Percentiles rank a stretch among this genome's conserved stretches.
phyloP scores from a whole-genome alignment of 2,888 invertebrate species.

The Thera britannica region DNA sequence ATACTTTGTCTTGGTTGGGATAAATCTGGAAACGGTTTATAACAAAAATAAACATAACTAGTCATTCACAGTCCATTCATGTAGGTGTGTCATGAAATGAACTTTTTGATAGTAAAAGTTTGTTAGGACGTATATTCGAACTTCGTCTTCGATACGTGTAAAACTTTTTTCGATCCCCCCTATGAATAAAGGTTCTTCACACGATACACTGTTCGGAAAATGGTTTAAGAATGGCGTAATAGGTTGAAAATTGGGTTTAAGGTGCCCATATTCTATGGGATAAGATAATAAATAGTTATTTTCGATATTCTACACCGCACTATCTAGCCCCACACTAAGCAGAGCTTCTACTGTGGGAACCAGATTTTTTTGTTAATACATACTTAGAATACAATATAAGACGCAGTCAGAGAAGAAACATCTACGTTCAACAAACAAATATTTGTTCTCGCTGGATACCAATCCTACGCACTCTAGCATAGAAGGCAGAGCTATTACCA shows the following conservation, averaged over 20 bases:
- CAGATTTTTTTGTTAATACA: too few relatives aligned
- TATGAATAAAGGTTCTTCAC: slow-evolving; percentile 23
- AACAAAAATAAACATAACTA: slow-evolving; percentile 54
- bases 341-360: too few relatives aligned
- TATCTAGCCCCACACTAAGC: too few relatives aligned
- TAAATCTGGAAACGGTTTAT: slow-evolving; percentile 43
- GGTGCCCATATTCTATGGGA: background rate
- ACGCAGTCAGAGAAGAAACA: too few relatives aligned
- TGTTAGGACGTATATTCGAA: slow-evolving; percentile 25
- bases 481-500: too few relatives aligned
- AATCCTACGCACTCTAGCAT: too few relatives aligned
- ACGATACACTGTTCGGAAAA: slow-evolving; percentile 22
- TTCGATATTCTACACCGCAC: too few relatives aligned
- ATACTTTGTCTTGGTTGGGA: slow-evolving; percentile 37
- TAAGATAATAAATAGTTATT: background rate
- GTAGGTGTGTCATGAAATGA: slow-evolving; percentile 26
- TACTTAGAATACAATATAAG: too few relatives aligned
- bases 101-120: slow-evolving; percentile 39
- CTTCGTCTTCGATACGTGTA: slow-evolving; percentile 23
- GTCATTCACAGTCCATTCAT: slow-evolving; percentile 25
- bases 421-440: too few relatives aligned
- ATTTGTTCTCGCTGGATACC: too few relatives aligned
- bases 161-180: slow-evolving; percentile 31
- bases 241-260: background rate
- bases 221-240: slow-evolving; percentile 3